Percentiles rank a stretch among this genome's conserved stretches.
Conservation (phyloP, 2,797 vertebrate species). For the Muraenolepis orangiensis region DNA sequence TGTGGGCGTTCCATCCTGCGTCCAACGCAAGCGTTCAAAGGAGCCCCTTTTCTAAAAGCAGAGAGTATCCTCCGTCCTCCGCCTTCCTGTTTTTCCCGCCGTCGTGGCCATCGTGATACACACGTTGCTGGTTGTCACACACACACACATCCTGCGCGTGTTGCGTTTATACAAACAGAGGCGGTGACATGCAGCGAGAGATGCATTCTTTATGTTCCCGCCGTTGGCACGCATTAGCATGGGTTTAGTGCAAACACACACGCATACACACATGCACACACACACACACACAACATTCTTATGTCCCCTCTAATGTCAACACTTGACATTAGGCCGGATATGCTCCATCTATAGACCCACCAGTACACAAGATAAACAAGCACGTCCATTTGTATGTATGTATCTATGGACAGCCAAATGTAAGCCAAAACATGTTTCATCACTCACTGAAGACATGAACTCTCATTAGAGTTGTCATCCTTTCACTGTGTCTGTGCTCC, state of each 20-base stretch:
- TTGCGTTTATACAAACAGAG: neutral
- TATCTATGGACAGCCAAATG: neutral
- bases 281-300: neutral
- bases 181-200: neutral
- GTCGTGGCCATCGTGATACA: constrained; percentile 6
- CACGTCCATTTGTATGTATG: neutral
- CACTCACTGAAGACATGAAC: neutral
- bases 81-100: constrained; percentile 56
- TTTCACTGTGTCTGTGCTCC: too few relatives aligned
- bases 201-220: neutral
- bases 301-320: neutral
- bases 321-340: neutral
- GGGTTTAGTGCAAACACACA: neutral
- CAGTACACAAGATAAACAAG: neutral
- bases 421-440: neutral
- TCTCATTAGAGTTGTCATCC: too few relatives aligned
- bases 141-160: neutral
- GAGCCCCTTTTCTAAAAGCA: constrained; percentile 51
- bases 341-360: neutral
- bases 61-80: constrained; percentile 35
- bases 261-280: neutral
- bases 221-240: constrained; percentile 10
- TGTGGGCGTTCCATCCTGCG: constrained; percentile 63
- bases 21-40: constrained; percentile 51
- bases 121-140: neutral